Evolutionary conservation across 37 sponge, comb jelly and placozoan species (phyloP).

Genomic region (Halichondria panicea): DNA sequence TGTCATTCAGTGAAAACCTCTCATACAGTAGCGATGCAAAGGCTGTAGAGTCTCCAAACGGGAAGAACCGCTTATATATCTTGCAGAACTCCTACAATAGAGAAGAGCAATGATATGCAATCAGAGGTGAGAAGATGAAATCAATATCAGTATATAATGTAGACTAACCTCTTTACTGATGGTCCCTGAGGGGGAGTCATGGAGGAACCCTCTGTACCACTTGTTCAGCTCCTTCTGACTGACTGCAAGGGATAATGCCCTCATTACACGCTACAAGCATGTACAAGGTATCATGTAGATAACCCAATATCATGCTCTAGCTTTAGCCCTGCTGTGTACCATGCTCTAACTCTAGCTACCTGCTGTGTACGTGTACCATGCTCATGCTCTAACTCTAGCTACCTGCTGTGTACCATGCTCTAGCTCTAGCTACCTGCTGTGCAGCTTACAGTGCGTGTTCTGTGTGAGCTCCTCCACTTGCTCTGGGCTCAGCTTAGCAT

Average conservation of each 20-base stretch:
- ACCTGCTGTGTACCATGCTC: too few relatives aligned
- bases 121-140: not conserved
- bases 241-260: conserved; percentile 26
- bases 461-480: conserved; percentile 57
- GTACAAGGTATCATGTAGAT: too few relatives aligned
- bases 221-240: conserved; percentile 60
- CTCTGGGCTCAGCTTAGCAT: conserved; percentile 51
- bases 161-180: conserved; percentile 43
- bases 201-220: conserved; percentile 76
- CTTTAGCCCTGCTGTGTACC: too few relatives aligned
- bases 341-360: too few relatives aligned
- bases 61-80: conserved; percentile 79
- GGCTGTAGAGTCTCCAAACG: conserved; percentile 59
- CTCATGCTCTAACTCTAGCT: too few relatives aligned
- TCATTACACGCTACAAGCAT: too few relatives aligned
- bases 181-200: conserved; percentile 80
- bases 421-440: too few relatives aligned
- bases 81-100: conserved; percentile 57
- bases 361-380: too few relatives aligned
- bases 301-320: too few relatives aligned
- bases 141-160: not conserved
- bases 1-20: conserved; percentile 37
- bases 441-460: conserved; percentile 78
- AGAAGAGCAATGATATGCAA: not conserved
- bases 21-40: conserved; percentile 63